Percentiles rank a stretch among this genome's conserved stretches.
These are phyloP conservation scores for Diarsia mendica DNA, from an alignment of 2,888 invertebrate species.

Conservation along the genomic window DNA sequence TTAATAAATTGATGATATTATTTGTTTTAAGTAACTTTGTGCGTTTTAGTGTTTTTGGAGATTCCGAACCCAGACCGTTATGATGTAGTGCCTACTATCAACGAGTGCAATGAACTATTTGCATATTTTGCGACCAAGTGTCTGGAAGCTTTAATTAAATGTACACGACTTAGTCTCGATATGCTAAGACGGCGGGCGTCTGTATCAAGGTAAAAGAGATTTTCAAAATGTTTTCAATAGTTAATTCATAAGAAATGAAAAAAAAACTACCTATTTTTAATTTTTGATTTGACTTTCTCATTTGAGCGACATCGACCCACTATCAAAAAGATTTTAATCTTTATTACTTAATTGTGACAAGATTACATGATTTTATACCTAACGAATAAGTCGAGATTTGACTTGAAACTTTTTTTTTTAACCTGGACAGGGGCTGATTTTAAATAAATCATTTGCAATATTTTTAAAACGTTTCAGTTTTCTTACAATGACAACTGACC, in stretches of 20 bases:
- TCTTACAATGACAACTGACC: constrained; percentile 86
- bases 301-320: not conserved
- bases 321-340: not conserved
- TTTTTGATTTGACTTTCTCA: not conserved
- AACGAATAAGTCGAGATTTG: not conserved
- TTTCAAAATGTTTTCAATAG: not conserved
- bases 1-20: not conserved
- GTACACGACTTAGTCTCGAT: constrained; percentile 94
- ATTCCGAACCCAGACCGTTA: constrained; percentile 91
- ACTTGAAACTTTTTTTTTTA: not conserved
- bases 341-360: too few species aligned
- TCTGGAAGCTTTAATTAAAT: constrained; percentile 93
- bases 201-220: constrained; percentile 80
- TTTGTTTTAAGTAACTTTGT: not conserved
- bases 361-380: not conserved
- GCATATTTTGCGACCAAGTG: constrained; percentile 94
- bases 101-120: constrained; percentile 95
- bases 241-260: too few species aligned
- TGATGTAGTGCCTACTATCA: constrained; percentile 91
- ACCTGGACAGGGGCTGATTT: not conserved
- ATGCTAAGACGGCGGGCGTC: constrained; percentile 91
- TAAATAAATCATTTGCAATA: not conserved
- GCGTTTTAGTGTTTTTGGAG: constrained; percentile 90
- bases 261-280: too few species aligned
- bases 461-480: constrained; percentile 74